Percentiles rank a stretch among this genome's conserved stretches.
phyloP scores from a whole-genome alignment of 2,113 vertebrate species.

The Macaca mulatta region DNA sequence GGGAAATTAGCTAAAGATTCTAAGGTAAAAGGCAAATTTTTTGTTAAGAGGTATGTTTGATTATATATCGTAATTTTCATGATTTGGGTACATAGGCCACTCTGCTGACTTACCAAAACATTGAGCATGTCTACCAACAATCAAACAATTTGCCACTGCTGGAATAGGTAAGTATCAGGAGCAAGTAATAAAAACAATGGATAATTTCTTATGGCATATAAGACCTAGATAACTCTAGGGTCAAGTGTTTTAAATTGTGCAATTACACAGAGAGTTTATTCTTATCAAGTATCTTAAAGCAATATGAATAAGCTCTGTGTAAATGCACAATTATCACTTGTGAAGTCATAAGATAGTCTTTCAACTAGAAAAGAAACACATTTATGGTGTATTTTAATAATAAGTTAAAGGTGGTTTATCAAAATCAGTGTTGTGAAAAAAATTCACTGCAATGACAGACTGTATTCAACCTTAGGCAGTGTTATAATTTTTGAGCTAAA shows the following conservation, averaged over 20 bases:
- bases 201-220: background rate
- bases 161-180: background rate
- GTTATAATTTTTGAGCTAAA: conserved; percentile 40
- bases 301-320: too few species aligned
- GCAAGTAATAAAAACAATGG: background rate
- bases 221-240: background rate
- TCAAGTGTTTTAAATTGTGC: conserved; percentile 47
- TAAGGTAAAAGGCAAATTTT: conserved; percentile 37
- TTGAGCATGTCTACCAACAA: background rate
- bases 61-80: background rate
- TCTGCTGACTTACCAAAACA: background rate
- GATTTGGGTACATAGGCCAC: background rate
- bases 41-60: conserved; percentile 25
- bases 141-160: background rate
- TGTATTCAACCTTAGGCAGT: background rate
- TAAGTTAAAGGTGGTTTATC: conserved; percentile 16
- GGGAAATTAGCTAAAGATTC: background rate
- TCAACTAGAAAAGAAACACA: conserved; percentile 26
- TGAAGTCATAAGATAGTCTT: conserved; percentile 44
- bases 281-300: background rate
- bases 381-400: conserved; percentile 8
- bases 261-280: conserved; percentile 21
- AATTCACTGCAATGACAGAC: background rate
- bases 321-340: background rate
- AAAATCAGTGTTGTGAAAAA: conserved; percentile 45